A percentile compares a stretch with the other conserved stretches of the same genome.
These are phyloP conservation scores for Tinea semifulvella DNA, from an alignment of 2,888 invertebrate species.

Conservation along the genomic window DNA sequence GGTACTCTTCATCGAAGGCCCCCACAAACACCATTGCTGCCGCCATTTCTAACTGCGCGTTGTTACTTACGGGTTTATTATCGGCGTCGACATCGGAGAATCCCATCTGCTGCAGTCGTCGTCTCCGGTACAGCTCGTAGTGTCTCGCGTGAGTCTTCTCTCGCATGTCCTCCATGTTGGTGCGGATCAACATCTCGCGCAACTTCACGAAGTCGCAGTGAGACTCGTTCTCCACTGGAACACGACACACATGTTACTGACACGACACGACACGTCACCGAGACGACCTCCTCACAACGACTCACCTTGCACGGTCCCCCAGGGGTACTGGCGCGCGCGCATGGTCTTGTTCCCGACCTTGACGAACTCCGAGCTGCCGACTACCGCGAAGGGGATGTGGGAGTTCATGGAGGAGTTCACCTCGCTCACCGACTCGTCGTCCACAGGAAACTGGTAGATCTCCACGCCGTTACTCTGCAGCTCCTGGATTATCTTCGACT, in stretches of 20 bases:
- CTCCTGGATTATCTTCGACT: constrained; percentile 93
- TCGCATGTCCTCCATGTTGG: constrained; percentile 99
- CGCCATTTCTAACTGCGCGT: too few relatives aligned
- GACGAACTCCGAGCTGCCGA: constrained; percentile 97
- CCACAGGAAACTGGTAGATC: constrained; percentile 97
- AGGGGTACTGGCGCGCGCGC: constrained; percentile 96
- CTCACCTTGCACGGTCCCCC: constrained; percentile 96
- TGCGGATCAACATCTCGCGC: constrained; percentile 97
- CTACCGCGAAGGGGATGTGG: constrained; percentile 97
- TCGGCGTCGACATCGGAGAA: constrained; percentile 94
- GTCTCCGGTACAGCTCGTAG: constrained; percentile 95
- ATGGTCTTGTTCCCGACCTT: constrained; percentile 96
- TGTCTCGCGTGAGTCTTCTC: constrained; percentile 96
- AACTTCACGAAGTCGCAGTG: constrained; percentile 99
- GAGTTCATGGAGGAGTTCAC: constrained; percentile 91
- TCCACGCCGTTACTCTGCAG: constrained; percentile 93
- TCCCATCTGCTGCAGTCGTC: constrained; percentile 91
- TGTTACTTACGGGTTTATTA: constrained; percentile 82
- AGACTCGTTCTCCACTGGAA: constrained; percentile 93
- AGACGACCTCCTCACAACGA: background rate
- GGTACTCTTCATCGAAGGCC: too few relatives aligned
- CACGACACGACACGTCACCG: background rate
- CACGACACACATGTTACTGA: background rate
- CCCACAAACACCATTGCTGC: too few relatives aligned
- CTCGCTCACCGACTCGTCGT: constrained; percentile 95